Percentiles rank a stretch among this genome's conserved stretches.
phyloP scores from a whole-genome alignment of 2,888 invertebrate genomes.

The Eristalinus aeneus region DNA sequence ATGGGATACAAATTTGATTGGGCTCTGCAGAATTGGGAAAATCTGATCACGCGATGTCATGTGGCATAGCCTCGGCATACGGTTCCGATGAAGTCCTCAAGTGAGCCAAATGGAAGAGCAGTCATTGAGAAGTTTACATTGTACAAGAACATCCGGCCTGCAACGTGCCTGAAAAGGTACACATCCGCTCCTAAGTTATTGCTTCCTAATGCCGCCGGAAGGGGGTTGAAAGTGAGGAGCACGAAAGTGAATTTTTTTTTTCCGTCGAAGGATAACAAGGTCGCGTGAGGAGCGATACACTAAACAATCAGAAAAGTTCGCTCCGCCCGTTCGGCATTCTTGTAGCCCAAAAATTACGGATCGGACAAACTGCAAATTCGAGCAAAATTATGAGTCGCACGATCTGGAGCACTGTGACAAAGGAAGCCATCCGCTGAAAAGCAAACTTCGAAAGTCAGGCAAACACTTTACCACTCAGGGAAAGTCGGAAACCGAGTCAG shows the following conservation, averaged over 20 bases:
- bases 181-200: conserved; percentile 32
- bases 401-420: conserved; percentile 50
- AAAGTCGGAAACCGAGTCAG: too few species aligned
- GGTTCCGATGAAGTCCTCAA: conserved; percentile 11
- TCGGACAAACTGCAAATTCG: conserved; percentile 24
- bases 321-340: neutral
- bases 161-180: neutral
- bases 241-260: neutral
- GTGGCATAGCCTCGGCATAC: neutral
- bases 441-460: conserved; percentile 66
- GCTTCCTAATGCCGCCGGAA: neutral
- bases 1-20: conserved; percentile 13
- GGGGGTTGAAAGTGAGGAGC: neutral
- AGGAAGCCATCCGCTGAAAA: conserved; percentile 55
- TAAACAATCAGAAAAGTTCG: neutral
- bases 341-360: neutral
- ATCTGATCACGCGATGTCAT: conserved; percentile 23
- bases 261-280: neutral
- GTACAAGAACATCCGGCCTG: conserved; percentile 18
- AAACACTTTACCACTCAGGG: too few species aligned
- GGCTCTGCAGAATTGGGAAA: too few species aligned
- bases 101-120: neutral
- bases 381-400: conserved; percentile 56
- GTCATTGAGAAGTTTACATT: conserved; percentile 15
- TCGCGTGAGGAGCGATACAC: neutral